Percentiles rank a stretch among this genome's conserved stretches.
These are phyloP conservation scores for Ischnura elegans DNA, from an alignment of 2,888 invertebrate genomes.

Conservation along the genomic window DNA sequence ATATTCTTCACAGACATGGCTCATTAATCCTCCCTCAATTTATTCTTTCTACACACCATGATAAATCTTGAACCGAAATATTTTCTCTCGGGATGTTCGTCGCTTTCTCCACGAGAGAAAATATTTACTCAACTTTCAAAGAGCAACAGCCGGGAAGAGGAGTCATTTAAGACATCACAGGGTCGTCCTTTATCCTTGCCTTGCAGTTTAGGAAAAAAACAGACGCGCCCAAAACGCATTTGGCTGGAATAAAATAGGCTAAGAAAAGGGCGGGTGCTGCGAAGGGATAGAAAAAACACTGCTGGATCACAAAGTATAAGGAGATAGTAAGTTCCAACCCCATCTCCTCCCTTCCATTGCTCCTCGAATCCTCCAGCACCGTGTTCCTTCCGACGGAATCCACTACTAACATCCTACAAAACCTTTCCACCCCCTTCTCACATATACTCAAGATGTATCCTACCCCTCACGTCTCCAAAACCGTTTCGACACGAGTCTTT, in stretches of 20 bases:
- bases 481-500: neutral
- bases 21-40: too few relatives aligned
- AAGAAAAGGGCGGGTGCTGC: neutral
- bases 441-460: neutral
- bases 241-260: neutral
- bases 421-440: neutral
- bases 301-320: too few relatives aligned
- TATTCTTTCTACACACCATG: too few relatives aligned
- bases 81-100: neutral
- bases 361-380: neutral
- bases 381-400: neutral
- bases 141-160: neutral
- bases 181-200: neutral
- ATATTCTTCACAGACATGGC: too few relatives aligned
- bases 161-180: conserved; percentile 2
- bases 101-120: neutral
- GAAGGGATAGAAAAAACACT: too few relatives aligned
- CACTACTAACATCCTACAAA: neutral
- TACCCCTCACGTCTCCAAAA: neutral
- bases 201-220: conserved; percentile 1
- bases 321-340: too few relatives aligned
- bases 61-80: too few relatives aligned
- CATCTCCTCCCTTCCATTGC: too few relatives aligned
- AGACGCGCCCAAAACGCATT: neutral
- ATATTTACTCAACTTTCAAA: conserved; percentile 10